Evolutionary conservation across 2,888 invertebrate genomes (phyloP).

Genomic region (Nipponacmea schrenckii): DNA sequence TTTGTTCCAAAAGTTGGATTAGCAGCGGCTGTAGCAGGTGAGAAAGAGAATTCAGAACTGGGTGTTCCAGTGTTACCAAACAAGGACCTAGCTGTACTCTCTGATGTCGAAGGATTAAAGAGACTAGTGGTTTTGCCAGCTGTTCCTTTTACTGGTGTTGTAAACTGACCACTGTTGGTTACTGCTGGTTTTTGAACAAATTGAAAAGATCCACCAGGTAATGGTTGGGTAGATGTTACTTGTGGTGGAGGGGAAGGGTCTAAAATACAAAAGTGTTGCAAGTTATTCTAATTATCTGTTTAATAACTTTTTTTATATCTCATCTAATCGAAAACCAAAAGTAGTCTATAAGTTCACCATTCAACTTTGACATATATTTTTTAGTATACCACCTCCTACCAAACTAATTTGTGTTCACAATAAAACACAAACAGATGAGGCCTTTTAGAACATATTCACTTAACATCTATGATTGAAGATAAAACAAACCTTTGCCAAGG

Average conservation of each 20-base stretch:
- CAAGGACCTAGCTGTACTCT: neutral
- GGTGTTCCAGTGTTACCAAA: conserved; percentile 10
- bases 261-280: too few species aligned
- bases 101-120: too few species aligned
- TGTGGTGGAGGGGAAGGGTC: neutral
- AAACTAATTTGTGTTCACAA: neutral
- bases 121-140: neutral
- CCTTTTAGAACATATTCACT: neutral
- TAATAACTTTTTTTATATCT: too few species aligned
- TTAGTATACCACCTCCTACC: too few species aligned
- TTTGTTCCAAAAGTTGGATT: neutral
- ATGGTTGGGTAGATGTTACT: conserved; percentile 10
- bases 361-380: too few species aligned
- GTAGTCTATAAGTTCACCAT: too few species aligned
- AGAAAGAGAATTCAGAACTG: conserved; percentile 14
- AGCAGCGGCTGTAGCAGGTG: conserved; percentile 8
- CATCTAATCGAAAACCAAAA: too few species aligned
- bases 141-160: conserved; percentile 8
- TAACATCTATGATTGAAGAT: neutral
- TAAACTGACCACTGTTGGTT: neutral
- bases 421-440: neutral
- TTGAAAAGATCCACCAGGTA: conserved; percentile 19
- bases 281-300: too few species aligned
- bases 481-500: conserved; percentile 21
- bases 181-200: conserved; percentile 16